These are phyloP conservation scores for Pollimyrus isidori DNA, from an alignment of 2,113 vertebrate species.

Conservation along the genomic window DNA sequence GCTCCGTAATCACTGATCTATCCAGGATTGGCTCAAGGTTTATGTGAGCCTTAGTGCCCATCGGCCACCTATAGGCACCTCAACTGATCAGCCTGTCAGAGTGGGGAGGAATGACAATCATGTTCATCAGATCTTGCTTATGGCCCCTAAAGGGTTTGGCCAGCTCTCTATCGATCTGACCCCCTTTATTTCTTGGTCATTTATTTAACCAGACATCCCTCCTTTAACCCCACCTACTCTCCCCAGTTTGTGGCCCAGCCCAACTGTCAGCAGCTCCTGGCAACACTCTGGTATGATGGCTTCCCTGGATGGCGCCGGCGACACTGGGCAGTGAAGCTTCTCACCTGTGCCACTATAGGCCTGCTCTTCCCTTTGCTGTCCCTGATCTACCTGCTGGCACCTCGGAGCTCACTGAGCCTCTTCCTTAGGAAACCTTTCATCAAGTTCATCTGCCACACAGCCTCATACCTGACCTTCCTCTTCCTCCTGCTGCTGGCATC, in stretches of 20 bases:
- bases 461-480: constrained; percentile 93
- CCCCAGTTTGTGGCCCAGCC: constrained; percentile 91
- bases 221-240: constrained; percentile 8
- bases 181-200: not conserved
- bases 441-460: constrained; percentile 97
- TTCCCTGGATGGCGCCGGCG: constrained; percentile 93
- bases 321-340: constrained; percentile 90
- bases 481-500: constrained; percentile 92
- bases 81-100: not conserved
- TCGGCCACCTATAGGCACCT: not conserved
- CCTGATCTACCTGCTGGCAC: constrained; percentile 82
- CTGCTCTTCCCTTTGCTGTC: constrained; percentile 87
- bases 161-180: not conserved
- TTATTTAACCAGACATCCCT: not conserved
- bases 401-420: constrained; percentile 82
- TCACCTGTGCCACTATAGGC: constrained; percentile 91
- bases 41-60: not conserved
- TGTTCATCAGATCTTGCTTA: not conserved
- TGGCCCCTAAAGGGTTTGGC: not conserved
- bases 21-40: not conserved
- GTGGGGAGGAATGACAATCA: not conserved
- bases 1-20: not conserved
- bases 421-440: constrained; percentile 98
- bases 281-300: constrained; percentile 92
- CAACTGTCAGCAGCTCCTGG: constrained; percentile 94